These are phyloP conservation scores for Erpobdella octoculata DNA, from an alignment of 2,888 invertebrate genomes.

Conservation along the genomic window DNA sequence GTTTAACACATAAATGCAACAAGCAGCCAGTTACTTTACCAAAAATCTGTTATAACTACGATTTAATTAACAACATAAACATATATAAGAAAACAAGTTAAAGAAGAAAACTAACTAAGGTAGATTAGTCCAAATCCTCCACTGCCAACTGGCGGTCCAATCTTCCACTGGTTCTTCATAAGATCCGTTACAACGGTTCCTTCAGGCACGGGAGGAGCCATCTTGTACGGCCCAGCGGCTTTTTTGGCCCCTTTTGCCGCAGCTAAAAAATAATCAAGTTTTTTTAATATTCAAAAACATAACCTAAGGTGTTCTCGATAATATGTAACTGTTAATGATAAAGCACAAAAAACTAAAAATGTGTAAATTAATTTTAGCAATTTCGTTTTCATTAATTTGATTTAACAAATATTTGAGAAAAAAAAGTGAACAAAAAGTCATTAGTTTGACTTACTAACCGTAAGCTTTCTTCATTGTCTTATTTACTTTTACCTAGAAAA, in stretches of 20 bases:
- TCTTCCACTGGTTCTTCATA: conserved; percentile 72
- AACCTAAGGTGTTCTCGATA: too few species aligned
- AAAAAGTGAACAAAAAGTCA: too few species aligned
- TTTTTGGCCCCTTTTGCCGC: not conserved
- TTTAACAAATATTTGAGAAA: too few species aligned
- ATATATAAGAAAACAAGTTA: too few species aligned
- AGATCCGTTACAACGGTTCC: conserved; percentile 73
- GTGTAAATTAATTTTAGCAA: too few species aligned
- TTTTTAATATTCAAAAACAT: too few species aligned
- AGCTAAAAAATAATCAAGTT: not conserved
- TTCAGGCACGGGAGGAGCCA: conserved; percentile 58
- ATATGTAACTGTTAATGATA: too few species aligned
- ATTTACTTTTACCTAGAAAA: too few species aligned
- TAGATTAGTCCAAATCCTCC: conserved; percentile 94
- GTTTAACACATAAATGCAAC: not conserved
- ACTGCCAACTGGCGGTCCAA: conserved; percentile 76
- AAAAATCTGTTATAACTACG: not conserved
- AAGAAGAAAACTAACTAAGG: conserved; percentile 58
- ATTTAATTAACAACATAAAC: not conserved
- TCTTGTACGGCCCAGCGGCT: conserved; percentile 38
- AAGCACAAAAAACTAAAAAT: too few species aligned
- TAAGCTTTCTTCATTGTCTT: too few species aligned
- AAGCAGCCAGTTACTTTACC: not conserved
- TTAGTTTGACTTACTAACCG: too few species aligned
- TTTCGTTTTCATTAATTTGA: too few species aligned